These are phyloP conservation scores for Temnothorax unifasciatus DNA, from an alignment of 2,888 invertebrate species.

Conservation along the genomic window DNA sequence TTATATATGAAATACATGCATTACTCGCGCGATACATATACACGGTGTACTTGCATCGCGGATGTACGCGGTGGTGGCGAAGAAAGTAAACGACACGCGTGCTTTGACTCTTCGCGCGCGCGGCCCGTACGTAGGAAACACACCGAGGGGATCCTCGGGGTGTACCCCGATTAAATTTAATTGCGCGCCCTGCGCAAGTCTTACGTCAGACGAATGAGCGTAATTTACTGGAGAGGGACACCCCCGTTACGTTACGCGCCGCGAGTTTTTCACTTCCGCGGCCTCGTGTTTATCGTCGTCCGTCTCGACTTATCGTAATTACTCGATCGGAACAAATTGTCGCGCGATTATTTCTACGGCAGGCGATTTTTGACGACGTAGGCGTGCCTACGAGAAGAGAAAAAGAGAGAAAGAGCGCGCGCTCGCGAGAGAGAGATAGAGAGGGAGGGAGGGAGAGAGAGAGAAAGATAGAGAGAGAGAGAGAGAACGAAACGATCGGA, in stretches of 20 bases:
- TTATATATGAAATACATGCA: constrained; percentile 75
- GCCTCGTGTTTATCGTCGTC: neutral
- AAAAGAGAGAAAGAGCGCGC: neutral
- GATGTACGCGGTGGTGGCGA: constrained; percentile 73
- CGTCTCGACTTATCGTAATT: neutral
- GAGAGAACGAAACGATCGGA: neutral
- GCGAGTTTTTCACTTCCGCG: neutral
- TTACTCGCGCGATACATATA: constrained; percentile 76
- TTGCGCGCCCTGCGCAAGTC: constrained; percentile 45
- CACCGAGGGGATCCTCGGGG: constrained; percentile 21
- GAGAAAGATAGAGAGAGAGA: neutral
- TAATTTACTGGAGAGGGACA: constrained; percentile 5
- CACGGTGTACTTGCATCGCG: constrained; percentile 70
- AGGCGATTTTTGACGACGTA: constrained; percentile 30
- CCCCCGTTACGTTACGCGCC: constrained; percentile 10
- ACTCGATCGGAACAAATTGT: neutral
- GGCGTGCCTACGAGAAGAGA: constrained; percentile 16
- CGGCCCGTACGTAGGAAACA: neutral
- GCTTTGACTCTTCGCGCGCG: neutral
- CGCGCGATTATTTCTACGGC: neutral
- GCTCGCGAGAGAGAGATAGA: neutral
- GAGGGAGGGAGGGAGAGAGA: neutral
- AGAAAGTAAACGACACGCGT: constrained; percentile 69
- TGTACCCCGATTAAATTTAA: constrained; percentile 67
- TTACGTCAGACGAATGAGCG: constrained; percentile 15